Percentiles rank a stretch among this genome's conserved stretches.
phyloP scores from a whole-genome alignment of 2,113 vertebrate genomes.

The Acanthochromis polyacanthus region DNA sequence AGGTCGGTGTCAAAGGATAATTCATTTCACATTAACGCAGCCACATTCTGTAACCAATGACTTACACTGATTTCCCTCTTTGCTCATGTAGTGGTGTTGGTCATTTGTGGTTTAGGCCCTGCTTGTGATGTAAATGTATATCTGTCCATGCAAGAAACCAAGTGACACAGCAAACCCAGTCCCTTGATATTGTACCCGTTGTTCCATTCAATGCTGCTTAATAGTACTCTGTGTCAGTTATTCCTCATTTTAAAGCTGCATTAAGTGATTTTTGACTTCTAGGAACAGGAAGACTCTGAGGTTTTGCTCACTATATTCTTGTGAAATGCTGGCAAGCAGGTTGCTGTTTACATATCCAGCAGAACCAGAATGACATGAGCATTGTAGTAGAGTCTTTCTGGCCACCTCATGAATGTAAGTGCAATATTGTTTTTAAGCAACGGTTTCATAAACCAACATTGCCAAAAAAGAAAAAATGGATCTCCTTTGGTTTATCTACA shows the following conservation, averaged over 20 bases:
- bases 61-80: constrained; percentile 19
- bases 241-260: constrained; percentile 75
- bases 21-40: constrained; percentile 31
- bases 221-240: constrained; percentile 73
- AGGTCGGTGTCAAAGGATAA: constrained; percentile 28
- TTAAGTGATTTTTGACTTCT: constrained; percentile 43
- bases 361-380: not conserved
- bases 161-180: constrained; percentile 48
- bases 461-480: not conserved
- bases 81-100: constrained; percentile 39
- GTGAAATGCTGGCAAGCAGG: not conserved
- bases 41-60: constrained; percentile 30
- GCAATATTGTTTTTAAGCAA: constrained; percentile 15
- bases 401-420: constrained; percentile 39
- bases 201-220: constrained; percentile 70
- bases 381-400: constrained; percentile 26
- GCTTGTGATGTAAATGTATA: constrained; percentile 46
- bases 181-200: constrained; percentile 72
- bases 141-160: constrained; percentile 48
- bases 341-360: constrained; percentile 1
- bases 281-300: not conserved
- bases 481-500: not conserved
- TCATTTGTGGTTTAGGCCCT: constrained; percentile 62
- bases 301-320: not conserved
- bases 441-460: not conserved